Evolutionary conservation across 2,797 vertebrate species (phyloP), one percentile per base, ranked within the genome.

Genomic region (Meriones psammophilus): DNA sequence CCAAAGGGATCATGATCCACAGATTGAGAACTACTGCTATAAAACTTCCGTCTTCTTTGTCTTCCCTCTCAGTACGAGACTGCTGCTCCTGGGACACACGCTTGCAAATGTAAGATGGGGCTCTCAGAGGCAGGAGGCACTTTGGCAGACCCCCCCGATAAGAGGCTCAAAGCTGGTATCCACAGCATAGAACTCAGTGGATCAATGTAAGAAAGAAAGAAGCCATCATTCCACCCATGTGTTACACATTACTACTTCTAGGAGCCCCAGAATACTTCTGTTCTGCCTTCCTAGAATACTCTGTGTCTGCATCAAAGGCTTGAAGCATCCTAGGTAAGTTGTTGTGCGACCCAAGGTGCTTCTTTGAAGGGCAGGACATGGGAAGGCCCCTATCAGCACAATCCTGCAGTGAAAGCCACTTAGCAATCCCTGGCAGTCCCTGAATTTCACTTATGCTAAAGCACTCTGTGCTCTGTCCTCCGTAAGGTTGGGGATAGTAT

Each of bases 341-440:
- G 0, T 36, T 20, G 50, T 81, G 0, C 1, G 33, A 26, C 5
- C 10, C 42, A 22, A 33, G 8, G 13, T 8, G 7, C 56, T 60
- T 62, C 14, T 54, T 42, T 60, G 20, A 42, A 86, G 42, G 54
- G 36, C 13, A 33, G 46, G 22, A 8, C 69, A 18, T 8, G 7
- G 46, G 42, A 42, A 6, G 7, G 2, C 13, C 56, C 2, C 0
- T n/a, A 73, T 33, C 24, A 1, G 10, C 10, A 5, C 5, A 14
- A 12, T 20, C 14, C 50, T 13, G 0, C 0, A 26, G 76, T 17
- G 30, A 66, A 8, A n/a, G 33, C 22, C 58, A 54, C 0, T 0
- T 1, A 28, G 8, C 2, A 64, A 84, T 69, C 42, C 30, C n/a
- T 46, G 15, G 54, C 66, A 1, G 6, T 15, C 56, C 54, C 42